Conservation (phyloP, 2,113 vertebrate genomes). For the Poecilia latipinna region DNA sequence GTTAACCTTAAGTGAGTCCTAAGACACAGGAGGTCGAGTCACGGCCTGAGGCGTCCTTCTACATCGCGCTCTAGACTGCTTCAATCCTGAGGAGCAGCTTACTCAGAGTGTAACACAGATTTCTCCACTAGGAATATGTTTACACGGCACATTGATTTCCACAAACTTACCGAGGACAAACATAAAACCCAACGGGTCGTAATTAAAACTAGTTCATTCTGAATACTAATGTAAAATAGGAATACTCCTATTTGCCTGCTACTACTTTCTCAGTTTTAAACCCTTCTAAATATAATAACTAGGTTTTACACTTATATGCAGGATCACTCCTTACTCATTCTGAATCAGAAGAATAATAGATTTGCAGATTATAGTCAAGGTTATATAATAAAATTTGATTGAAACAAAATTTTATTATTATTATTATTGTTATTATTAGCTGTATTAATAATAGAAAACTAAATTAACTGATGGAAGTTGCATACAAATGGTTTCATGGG, state of each 20-base stretch:
- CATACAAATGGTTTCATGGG: no score
- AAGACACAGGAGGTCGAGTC: background rate
- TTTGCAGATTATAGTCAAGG: no score
- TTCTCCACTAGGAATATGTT: background rate
- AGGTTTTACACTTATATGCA: no score
- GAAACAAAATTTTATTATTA: no score
- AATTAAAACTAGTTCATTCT: background rate
- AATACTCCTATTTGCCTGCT: background rate
- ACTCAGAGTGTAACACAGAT: background rate
- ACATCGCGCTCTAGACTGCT: background rate
- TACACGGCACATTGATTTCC: background rate
- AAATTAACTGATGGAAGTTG: no score
- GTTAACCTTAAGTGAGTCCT: background rate
- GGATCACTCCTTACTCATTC: no score
- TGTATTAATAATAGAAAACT: no score
- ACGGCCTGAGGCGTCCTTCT: background rate
- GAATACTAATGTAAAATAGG: background rate
- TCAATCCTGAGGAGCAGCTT: background rate
- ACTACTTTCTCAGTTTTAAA: background rate
- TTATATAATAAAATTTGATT: no score
- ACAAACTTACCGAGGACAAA: background rate
- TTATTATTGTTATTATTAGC: no score
- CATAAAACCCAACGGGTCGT: background rate
- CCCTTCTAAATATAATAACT: background rate
- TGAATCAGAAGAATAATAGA: no score